Evolutionary conservation across 2,888 invertebrate species (phyloP).

Genomic region (Lasiommata megera): DNA sequence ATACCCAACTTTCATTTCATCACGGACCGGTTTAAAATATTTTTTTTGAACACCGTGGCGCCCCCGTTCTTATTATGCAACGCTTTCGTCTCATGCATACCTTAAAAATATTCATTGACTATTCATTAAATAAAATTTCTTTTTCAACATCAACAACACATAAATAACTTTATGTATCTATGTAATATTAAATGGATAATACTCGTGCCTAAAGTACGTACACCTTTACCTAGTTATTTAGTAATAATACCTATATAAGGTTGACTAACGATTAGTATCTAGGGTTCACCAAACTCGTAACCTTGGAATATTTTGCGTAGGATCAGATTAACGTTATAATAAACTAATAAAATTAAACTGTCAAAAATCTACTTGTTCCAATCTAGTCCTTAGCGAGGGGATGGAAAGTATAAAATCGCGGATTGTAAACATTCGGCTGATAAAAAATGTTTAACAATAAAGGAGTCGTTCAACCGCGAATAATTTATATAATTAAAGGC

Average conservation of each 20-base stretch:
- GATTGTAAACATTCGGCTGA: slow-evolving; percentile 34
- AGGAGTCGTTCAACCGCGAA: slow-evolving; percentile 57
- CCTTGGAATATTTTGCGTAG: slow-evolving; percentile 45
- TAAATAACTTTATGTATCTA: no score
- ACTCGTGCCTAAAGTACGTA: no score
- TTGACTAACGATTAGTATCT: slow-evolving; percentile 43
- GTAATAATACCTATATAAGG: slow-evolving; percentile 9
- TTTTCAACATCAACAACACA: not conserved
- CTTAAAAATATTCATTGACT: slow-evolving; percentile 1
- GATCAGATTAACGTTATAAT: slow-evolving; percentile 47
- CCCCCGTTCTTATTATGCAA: slow-evolving; percentile 22
- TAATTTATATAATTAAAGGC: slow-evolving; percentile 48
- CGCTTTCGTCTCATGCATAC: not conserved
- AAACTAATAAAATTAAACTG: slow-evolving; percentile 34
- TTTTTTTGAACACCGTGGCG: slow-evolving; percentile 40
- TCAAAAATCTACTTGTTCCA: slow-evolving; percentile 24
- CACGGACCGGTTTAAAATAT: slow-evolving; percentile 55
- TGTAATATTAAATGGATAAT: no score
- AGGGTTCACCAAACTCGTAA: slow-evolving; percentile 44
- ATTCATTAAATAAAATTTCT: not conserved
- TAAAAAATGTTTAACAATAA: slow-evolving; percentile 54
- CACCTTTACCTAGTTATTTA: no score
- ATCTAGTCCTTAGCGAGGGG: slow-evolving; percentile 22
- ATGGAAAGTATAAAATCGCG: slow-evolving; percentile 29
- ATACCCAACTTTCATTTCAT: slow-evolving; percentile 65